Evolutionary conservation across 2,113 vertebrate genomes (phyloP).

Genomic region (Nipponia nippon): DNA sequence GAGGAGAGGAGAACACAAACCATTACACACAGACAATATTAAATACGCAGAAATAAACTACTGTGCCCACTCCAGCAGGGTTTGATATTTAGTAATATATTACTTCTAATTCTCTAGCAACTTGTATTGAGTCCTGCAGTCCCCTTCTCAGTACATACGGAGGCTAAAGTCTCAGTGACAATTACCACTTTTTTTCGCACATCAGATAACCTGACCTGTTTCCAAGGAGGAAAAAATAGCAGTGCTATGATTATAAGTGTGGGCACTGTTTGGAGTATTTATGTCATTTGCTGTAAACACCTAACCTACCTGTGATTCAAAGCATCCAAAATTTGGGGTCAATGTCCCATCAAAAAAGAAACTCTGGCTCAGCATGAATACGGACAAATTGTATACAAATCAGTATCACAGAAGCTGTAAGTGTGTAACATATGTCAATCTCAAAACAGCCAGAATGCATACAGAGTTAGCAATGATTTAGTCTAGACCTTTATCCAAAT

Average conservation of each 20-base stretch:
- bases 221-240: neutral
- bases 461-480: neutral
- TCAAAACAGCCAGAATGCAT: neutral
- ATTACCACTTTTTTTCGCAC: neutral
- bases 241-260: neutral
- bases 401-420: neutral
- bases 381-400: neutral
- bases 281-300: neutral
- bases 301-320: neutral
- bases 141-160: neutral
- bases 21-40: neutral
- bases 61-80: neutral
- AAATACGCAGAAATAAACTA: neutral
- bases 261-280: neutral
- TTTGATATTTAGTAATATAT: neutral
- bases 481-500: slow-evolving; percentile 41
- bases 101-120: neutral
- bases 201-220: neutral
- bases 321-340: neutral
- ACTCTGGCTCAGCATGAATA: neutral
- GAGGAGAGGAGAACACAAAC: neutral
- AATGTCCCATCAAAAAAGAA: neutral
- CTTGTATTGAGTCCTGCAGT: neutral
- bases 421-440: slow-evolving; percentile 13
- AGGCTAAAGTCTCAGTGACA: neutral